These are phyloP conservation scores for Varanus komodoensis DNA, from an alignment of 2,113 vertebrate species.

Conservation along the genomic window DNA sequence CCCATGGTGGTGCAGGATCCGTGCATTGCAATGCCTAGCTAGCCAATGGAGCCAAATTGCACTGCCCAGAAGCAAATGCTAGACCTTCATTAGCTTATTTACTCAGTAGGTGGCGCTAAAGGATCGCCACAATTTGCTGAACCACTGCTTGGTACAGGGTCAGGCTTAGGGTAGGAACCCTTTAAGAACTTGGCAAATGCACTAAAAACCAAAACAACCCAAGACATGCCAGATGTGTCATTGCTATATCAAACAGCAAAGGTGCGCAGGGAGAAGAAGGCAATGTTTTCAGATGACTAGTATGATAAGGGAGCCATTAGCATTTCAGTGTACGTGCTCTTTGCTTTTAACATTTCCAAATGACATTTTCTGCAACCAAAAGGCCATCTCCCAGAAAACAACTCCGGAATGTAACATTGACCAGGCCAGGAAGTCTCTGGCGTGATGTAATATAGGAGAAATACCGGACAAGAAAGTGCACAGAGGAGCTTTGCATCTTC, in stretches of 20 bases:
- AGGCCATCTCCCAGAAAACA: neutral
- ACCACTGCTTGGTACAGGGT: neutral
- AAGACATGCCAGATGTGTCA: no score
- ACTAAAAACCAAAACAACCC: neutral
- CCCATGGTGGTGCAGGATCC: no score
- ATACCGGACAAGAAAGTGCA: no score
- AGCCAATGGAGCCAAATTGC: no score
- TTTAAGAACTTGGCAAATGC: neutral
- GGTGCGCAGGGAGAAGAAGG: no score
- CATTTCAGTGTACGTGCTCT: neutral
- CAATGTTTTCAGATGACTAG: no score
- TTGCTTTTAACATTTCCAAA: neutral
- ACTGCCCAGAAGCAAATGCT: no score
- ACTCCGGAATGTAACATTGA: neutral
- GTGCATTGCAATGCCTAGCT: accelerated
- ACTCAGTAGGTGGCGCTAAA: conserved; percentile 47
- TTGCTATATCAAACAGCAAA: accelerated
- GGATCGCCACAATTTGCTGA: accelerated
- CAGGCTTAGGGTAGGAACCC: neutral
- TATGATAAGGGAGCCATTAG: no score
- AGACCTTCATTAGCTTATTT: neutral
- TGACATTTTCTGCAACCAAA: neutral
- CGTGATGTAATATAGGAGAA: neutral
- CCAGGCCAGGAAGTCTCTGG: neutral
- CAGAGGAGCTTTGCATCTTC: neutral